Evolutionary conservation across 2,797 vertebrate species (phyloP), one percentile per base, ranked within the genome.

Genomic region (Aythya fuligula): DNA sequence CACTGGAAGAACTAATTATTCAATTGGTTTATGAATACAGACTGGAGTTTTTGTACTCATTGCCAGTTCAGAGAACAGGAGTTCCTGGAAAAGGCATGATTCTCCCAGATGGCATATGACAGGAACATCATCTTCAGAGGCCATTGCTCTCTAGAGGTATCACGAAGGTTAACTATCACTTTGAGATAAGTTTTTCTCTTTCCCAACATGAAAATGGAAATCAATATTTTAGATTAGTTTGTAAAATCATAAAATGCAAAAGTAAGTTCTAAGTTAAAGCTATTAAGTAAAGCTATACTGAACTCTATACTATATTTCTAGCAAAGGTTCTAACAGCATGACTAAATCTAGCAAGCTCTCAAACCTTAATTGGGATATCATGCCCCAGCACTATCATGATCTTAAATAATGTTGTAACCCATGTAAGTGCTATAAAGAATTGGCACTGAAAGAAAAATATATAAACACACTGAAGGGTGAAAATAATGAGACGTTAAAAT

Each of bases 121-220:
- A 93, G 71, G 72, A 95, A 85, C 36, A 88, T 70, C 54, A 88
- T 70, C 75, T 85, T 84, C 76, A 67, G 58, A 89, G 64, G 41
- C 77, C 32, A 58, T 64, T 76, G 57, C 49, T 89, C 71, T 89
- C 71, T 36, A 83, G 49, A 69, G 45, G 51, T 84, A 92, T 64
- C 72, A 57, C 36, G 80, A 84, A 87, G 49, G 38, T 71, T 80
- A 94, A 43, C 20, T 80, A 64, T 67, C 53, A 72, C 30, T 86
- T 86, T 64, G 56, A 86, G 28, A 86, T 24, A 87, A 80, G 38
- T 47, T 79, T 74, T 94, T 90, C 36, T 82, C 28, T 80, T 85
- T 87, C 54, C 47, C 78, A 76, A 80, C 41, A 72, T 45, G 45
- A 72, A 77, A 66, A 65, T 66, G 66, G 43, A 90, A 84, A 67